phyloP scores from a whole-genome alignment of 1,140 invertebrate species.

The Ridgeia piscesae region DNA sequence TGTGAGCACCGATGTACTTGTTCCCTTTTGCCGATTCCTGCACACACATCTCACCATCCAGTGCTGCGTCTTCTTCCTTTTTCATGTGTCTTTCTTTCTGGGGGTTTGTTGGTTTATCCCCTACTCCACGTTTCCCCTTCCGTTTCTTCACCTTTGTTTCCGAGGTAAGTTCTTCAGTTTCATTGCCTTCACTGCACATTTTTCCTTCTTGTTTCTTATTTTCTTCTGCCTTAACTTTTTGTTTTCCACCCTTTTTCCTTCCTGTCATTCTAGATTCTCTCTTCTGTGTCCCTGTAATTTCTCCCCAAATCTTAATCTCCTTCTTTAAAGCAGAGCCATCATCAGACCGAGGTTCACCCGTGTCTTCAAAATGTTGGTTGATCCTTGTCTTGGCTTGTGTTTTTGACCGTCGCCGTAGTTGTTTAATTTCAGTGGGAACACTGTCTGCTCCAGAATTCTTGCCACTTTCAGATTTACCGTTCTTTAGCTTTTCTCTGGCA shows the following conservation, averaged over 20 bases:
- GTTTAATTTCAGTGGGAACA: not conserved
- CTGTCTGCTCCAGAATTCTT: not conserved
- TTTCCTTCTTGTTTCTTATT: not conserved
- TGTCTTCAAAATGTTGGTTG: not conserved
- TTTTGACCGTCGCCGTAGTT: not conserved
- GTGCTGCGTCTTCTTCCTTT: not conserved
- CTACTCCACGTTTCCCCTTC: not conserved
- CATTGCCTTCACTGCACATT: not conserved
- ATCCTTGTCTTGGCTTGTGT: not conserved
- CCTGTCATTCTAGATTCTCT: not conserved
- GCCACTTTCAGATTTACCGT: not conserved
- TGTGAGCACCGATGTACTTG: conserved; percentile 48
- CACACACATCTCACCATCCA: not conserved
- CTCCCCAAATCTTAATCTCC: not conserved
- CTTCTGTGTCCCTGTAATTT: not conserved
- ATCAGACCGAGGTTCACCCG: not conserved
- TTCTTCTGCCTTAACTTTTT: not conserved
- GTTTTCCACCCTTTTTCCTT: not conserved
- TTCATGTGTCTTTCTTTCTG: not conserved
- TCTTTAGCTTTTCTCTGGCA: not conserved
- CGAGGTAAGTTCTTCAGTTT: not conserved
- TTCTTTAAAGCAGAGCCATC: not conserved
- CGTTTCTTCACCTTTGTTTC: not conserved
- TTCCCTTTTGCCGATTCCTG: conserved; percentile 5
- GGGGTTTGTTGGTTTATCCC: not conserved